phyloP scores from a whole-genome alignment of 2,113 vertebrate species.

The Coturnix japonica region DNA sequence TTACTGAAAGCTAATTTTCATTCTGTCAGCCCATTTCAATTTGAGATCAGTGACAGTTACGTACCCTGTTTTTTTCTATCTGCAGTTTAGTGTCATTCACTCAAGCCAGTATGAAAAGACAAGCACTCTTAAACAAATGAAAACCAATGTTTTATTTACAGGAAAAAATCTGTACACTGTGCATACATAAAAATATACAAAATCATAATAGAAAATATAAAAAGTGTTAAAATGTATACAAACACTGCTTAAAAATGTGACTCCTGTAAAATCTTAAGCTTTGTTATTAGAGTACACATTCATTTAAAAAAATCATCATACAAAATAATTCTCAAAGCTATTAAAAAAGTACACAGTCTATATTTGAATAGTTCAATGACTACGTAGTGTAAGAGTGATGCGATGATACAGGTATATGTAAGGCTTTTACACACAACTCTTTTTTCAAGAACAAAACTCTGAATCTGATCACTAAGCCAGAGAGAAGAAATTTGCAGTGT shows the following conservation, averaged over 20 bases:
- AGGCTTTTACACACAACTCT: constrained; percentile 63
- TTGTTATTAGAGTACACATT: constrained; percentile 78
- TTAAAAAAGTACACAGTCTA: constrained; percentile 83
- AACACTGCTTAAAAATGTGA: constrained; percentile 84
- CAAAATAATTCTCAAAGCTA: constrained; percentile 82
- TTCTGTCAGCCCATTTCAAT: neutral
- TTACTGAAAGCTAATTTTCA: neutral
- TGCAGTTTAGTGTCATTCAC: neutral
- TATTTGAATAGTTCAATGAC: constrained; percentile 67
- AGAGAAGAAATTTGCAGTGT: constrained; percentile 32
- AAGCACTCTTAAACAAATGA: constrained; percentile 73
- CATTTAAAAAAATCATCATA: constrained; percentile 82
- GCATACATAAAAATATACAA: constrained; percentile 89
- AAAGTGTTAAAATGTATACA: constrained; percentile 86
- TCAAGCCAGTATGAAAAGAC: constrained; percentile 28
- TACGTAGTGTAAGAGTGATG: constrained; percentile 55
- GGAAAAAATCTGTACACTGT: constrained; percentile 82
- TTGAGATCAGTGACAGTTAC: neutral
- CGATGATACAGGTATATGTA: constrained; percentile 41
- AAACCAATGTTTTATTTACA: constrained; percentile 86
- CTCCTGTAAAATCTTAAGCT: constrained; percentile 78
- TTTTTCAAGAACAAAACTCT: constrained; percentile 46
- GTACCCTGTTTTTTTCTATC: neutral
- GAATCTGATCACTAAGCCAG: constrained; percentile 44
- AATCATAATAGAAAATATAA: constrained; percentile 87